These are phyloP conservation scores for Urocyon cinereoargenteus DNA, from an alignment of 2,797 vertebrate species.

Conservation along the genomic window DNA sequence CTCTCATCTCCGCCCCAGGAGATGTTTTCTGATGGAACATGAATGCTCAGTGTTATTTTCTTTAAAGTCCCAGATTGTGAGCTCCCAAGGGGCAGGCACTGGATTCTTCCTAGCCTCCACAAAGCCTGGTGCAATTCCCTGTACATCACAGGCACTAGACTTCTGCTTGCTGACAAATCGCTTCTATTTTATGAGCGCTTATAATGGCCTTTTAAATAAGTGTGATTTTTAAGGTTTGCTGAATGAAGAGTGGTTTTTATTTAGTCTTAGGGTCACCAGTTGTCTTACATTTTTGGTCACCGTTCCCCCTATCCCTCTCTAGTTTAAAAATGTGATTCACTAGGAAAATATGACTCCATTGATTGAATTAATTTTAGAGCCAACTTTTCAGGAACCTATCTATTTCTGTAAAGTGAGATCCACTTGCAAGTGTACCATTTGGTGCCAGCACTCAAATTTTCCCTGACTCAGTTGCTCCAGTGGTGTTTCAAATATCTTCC, in stretches of 20 bases:
- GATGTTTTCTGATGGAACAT: neutral
- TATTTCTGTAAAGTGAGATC: constrained; percentile 65
- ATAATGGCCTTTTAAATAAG: constrained; percentile 37
- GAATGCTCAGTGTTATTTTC: neutral
- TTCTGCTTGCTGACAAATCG: neutral
- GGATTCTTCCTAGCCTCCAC: neutral
- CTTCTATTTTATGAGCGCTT: constrained; percentile 1
- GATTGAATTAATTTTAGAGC: constrained; percentile 48
- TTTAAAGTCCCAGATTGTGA: neutral
- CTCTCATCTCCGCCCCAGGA: neutral
- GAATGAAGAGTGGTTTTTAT: constrained; percentile 42
- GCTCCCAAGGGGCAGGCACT: neutral
- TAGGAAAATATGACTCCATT: constrained; percentile 72
- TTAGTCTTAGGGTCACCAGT: neutral
- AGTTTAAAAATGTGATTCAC: constrained; percentile 75
- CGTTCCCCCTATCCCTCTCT: neutral
- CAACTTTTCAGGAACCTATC: constrained; percentile 76
- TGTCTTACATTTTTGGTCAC: neutral
- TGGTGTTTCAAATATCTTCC: neutral
- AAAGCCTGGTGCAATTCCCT: neutral
- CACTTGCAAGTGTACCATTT: neutral
- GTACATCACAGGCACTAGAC: neutral
- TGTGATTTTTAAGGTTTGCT: constrained; percentile 32
- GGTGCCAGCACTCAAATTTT: neutral
- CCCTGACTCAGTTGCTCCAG: constrained; percentile 43